Percentiles rank a stretch among this genome's conserved stretches.
phyloP scores from a whole-genome alignment of 2,113 vertebrate genomes.

The Calyptomena viridis region DNA sequence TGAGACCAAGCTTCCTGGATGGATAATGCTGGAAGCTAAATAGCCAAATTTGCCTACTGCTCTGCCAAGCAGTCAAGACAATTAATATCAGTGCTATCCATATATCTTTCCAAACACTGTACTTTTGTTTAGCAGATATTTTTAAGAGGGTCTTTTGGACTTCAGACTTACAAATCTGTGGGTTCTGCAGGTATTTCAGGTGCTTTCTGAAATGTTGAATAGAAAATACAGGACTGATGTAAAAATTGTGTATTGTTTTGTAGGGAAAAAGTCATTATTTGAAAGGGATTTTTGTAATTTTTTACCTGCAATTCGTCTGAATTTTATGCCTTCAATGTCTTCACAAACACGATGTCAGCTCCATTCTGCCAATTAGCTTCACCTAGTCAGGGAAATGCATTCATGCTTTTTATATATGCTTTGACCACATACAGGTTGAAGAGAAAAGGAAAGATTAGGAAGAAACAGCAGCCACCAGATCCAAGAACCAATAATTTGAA shows the following conservation, averaged over 20 bases:
- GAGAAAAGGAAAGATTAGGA: background rate
- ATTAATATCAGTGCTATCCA: background rate
- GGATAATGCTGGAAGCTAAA: background rate
- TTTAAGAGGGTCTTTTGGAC: background rate
- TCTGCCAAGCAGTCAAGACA: background rate
- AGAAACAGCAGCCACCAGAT: background rate
- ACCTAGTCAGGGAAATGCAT: background rate
- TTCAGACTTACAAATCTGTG: background rate
- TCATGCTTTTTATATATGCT: background rate
- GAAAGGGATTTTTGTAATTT: background rate
- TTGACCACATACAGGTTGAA: background rate
- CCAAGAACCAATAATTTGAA: background rate
- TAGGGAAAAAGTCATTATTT: background rate
- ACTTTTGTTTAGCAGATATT: background rate
- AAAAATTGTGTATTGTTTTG: background rate
- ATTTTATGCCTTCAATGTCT: background rate
- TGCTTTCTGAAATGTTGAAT: background rate
- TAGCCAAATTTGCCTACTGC: background rate
- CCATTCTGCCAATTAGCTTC: background rate
- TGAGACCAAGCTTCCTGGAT: background rate
- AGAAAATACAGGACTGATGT: background rate
- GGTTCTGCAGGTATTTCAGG: background rate
- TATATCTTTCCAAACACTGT: background rate
- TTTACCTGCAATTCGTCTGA: background rate
- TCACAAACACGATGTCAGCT: background rate